Evolutionary conservation across 2,888 invertebrate species (phyloP).

Genomic region (Scaeva pyrastri): DNA sequence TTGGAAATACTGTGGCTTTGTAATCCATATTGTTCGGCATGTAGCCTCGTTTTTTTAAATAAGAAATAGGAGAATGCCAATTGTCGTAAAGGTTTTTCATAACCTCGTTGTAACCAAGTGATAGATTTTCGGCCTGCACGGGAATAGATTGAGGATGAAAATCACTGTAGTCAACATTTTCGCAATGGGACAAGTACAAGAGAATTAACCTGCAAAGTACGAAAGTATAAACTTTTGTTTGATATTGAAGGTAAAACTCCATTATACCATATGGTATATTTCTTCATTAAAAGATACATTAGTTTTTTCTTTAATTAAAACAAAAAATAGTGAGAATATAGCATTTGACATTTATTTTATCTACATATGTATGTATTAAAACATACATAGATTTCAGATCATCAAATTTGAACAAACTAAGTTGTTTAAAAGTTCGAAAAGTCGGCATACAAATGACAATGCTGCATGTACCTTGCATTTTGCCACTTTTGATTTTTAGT

Average conservation of each 20-base stretch:
- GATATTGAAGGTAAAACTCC: not conserved
- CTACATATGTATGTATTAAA: too few relatives aligned
- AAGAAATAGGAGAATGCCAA: slow-evolving; percentile 61
- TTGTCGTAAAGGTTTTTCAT: slow-evolving; percentile 44
- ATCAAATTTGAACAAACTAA: too few relatives aligned
- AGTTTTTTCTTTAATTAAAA: slow-evolving; percentile 12
- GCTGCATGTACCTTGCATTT: too few relatives aligned
- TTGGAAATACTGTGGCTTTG: not conserved
- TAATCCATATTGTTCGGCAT: slow-evolving; percentile 31
- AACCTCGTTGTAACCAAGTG: slow-evolving; percentile 38
- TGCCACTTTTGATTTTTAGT: too few relatives aligned
- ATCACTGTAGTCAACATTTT: slow-evolving; percentile 56
- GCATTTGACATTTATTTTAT: slow-evolving; percentile 18
- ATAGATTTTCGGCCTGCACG: slow-evolving; percentile 34
- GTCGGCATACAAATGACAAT: too few relatives aligned
- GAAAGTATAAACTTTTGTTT: not conserved
- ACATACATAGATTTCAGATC: not conserved
- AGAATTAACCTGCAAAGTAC: slow-evolving; percentile 48
- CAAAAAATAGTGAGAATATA: not conserved
- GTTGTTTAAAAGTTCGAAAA: too few relatives aligned
- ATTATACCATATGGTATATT: slow-evolving; percentile 62
- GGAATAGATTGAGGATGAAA: slow-evolving; percentile 53
- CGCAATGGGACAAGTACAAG: slow-evolving; percentile 43
- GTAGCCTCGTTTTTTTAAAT: slow-evolving; percentile 59
- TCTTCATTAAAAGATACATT: slow-evolving; percentile 45